Evolutionary conservation across 2,888 invertebrate species (phyloP).

Genomic region (Altica lythri): DNA sequence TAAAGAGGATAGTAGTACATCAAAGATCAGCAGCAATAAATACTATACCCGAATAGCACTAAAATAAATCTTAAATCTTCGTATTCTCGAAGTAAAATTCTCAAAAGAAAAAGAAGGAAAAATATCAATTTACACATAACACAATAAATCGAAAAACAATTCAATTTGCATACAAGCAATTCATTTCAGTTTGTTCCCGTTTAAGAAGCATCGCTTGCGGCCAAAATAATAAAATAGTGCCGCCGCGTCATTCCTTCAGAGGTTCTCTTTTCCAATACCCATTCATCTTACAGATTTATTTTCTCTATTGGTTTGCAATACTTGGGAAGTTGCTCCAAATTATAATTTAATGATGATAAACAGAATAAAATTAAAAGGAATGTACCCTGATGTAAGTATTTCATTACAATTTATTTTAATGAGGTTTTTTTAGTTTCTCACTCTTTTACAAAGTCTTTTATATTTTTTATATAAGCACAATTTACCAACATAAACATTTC

Average conservation of each 20-base stretch:
- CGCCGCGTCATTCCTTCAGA: background rate
- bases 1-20: slow-evolving; percentile 28
- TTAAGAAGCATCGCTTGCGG: slow-evolving; percentile 44
- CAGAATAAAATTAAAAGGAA: no score
- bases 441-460: no score
- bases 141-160: slow-evolving; percentile 50
- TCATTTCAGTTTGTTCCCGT: slow-evolving; percentile 45
- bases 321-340: background rate
- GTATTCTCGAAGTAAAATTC: slow-evolving; percentile 9
- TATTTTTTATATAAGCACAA: no score
- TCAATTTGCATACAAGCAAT: slow-evolving; percentile 50
- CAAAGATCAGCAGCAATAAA: slow-evolving; percentile 34
- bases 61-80: slow-evolving; percentile 32
- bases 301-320: no score
- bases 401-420: no score
- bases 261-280: background rate
- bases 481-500: no score
- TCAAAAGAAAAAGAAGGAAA: slow-evolving; percentile 16
- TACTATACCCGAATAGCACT: slow-evolving; percentile 27
- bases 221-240: slow-evolving; percentile 49
- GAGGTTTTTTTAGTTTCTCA: no score
- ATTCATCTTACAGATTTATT: no score
- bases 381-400: no score
- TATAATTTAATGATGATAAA: background rate
- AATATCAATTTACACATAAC: slow-evolving; percentile 43